phyloP scores from a whole-genome alignment of 2,888 invertebrate species.

The Melieria omissa region DNA sequence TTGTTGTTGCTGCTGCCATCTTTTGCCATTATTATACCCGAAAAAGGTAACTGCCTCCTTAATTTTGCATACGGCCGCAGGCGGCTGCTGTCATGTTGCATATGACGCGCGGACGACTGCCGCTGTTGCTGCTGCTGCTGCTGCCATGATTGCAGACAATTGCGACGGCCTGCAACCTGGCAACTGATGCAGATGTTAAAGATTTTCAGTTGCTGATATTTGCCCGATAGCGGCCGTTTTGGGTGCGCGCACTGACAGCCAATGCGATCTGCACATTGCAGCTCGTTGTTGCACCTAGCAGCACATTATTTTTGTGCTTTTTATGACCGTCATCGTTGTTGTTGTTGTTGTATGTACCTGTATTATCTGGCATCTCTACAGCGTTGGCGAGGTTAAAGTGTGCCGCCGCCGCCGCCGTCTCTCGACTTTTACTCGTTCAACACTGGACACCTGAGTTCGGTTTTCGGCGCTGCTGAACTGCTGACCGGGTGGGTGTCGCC shows the following conservation, averaged over 20 bases:
- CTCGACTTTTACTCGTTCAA: neutral
- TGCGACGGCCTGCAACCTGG: constrained; percentile 20
- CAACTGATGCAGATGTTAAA: constrained; percentile 47
- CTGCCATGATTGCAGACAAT: constrained; percentile 10
- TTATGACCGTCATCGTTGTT: constrained; percentile 23
- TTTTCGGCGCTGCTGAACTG: neutral
- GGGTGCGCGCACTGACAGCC: constrained; percentile 34
- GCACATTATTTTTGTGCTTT: neutral
- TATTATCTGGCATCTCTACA: neutral
- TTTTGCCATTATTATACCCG: too few relatives aligned
- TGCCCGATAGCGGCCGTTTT: constrained; percentile 38
- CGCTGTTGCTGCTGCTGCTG: constrained; percentile 5
- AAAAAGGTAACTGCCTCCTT: too few relatives aligned
- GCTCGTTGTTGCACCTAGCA: too few relatives aligned
- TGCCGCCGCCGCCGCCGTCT: constrained; percentile 15
- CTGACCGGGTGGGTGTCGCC: constrained; percentile 22
- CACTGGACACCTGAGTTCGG: too few relatives aligned
- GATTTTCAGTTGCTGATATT: constrained; percentile 41
- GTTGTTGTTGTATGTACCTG: too few relatives aligned
- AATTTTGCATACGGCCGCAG: neutral
- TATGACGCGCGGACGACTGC: neutral
- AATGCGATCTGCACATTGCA: neutral
- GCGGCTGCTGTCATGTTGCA: constrained; percentile 20
- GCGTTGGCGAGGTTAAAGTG: constrained; percentile 25
- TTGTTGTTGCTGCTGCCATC: too few relatives aligned